phyloP scores from a whole-genome alignment of 2,113 vertebrate species.

The Vulpes ferrilata region DNA sequence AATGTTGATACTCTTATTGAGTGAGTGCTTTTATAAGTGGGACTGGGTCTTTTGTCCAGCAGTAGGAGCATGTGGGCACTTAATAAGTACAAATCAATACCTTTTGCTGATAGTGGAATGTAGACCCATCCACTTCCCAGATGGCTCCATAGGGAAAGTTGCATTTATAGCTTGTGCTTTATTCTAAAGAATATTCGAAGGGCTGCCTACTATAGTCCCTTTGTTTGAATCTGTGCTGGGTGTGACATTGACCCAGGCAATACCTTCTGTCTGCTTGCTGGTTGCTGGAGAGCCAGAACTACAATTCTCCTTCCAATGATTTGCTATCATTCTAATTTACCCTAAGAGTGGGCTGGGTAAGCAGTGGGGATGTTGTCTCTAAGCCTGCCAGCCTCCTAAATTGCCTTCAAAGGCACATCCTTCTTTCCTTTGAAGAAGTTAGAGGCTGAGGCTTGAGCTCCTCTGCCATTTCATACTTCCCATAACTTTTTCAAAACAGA shows the following conservation, averaged over 20 bases:
- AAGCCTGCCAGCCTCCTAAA: not conserved
- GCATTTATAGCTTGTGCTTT: not conserved
- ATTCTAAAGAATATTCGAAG: not conserved
- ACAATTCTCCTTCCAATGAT: not conserved
- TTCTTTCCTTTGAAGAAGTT: not conserved
- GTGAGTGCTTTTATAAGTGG: conserved; percentile 8
- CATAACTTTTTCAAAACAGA: not conserved
- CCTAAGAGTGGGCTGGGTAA: not conserved
- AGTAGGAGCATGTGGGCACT: not conserved
- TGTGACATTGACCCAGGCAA: not conserved
- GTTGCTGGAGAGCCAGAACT: not conserved
- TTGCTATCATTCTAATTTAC: not conserved
- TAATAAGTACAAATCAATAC: conserved; percentile 63
- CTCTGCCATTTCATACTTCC: not conserved
- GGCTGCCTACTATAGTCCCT: not conserved
- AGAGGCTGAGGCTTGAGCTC: not conserved
- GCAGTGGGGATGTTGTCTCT: not conserved
- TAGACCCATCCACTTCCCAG: not conserved
- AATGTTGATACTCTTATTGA: conserved; percentile 32
- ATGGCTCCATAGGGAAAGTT: conserved; percentile 35
- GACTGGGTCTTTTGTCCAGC: conserved; percentile 13
- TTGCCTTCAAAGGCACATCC: not conserved
- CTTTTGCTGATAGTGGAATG: conserved; percentile 37
- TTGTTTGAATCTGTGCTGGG: not conserved
- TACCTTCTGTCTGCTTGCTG: not conserved